These are phyloP conservation scores for Pseudomyrmex flavicornis DNA, from an alignment of 1,140 invertebrate genomes.

Conservation along the genomic window DNA sequence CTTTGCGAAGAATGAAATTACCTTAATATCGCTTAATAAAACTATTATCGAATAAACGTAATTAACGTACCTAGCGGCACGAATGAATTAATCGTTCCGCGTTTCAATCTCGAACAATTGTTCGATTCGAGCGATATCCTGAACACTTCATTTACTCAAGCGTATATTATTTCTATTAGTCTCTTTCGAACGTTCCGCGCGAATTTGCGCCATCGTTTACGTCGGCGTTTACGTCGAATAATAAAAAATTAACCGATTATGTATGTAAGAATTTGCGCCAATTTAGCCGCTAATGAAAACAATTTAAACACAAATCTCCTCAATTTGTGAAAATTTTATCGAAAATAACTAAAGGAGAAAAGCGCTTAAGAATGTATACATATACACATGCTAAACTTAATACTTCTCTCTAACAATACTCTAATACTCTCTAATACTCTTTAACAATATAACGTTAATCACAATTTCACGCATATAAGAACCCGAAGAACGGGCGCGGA, in stretches of 20 bases:
- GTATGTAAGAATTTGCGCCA: too few relatives aligned
- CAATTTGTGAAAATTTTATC: too few relatives aligned
- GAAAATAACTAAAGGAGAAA: background rate
- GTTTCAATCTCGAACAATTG: constrained; percentile 15
- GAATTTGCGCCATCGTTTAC: too few relatives aligned
- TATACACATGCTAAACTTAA: too few relatives aligned
- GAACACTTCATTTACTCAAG: background rate
- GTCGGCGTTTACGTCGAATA: too few relatives aligned
- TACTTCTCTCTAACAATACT: too few relatives aligned
- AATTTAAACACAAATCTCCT: too few relatives aligned
- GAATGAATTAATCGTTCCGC: constrained; percentile 20
- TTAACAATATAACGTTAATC: background rate
- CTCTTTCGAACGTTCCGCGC: background rate
- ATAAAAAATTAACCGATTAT: too few relatives aligned
- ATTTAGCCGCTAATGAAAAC: too few relatives aligned
- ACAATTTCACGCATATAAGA: constrained; percentile 27
- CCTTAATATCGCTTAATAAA: background rate
- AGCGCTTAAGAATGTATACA: background rate
- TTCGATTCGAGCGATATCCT: background rate
- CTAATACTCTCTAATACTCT: too few relatives aligned
- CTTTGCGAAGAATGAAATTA: constrained; percentile 4
- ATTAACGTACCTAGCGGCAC: constrained; percentile 21
- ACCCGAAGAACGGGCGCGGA: background rate
- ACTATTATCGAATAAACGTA: constrained; percentile 23
- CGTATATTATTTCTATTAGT: constrained; percentile 13